Percentiles rank a stretch among this genome's conserved stretches.
phyloP scores from a whole-genome alignment of 2,888 invertebrate genomes.

The Phalera bucephala region DNA sequence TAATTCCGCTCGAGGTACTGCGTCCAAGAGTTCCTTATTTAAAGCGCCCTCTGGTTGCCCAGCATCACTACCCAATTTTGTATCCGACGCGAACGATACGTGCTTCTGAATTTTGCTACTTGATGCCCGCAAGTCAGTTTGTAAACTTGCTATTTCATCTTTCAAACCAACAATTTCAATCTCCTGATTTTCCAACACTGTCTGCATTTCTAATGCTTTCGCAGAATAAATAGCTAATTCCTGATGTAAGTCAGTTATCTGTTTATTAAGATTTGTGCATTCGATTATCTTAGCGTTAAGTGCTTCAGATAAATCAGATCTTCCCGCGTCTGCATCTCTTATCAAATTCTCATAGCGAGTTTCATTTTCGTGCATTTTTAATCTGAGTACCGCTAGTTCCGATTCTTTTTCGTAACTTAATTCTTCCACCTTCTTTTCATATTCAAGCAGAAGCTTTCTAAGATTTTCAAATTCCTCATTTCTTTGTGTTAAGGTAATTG shows the following conservation, averaged over 20 bases:
- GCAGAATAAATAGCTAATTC: slow-evolving; percentile 79
- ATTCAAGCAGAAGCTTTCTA: slow-evolving; percentile 59
- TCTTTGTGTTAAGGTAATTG: slow-evolving; percentile 53
- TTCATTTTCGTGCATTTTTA: slow-evolving; percentile 76
- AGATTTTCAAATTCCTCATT: slow-evolving; percentile 73
- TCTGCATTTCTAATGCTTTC: slow-evolving; percentile 82
- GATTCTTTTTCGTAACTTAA: slow-evolving; percentile 78
- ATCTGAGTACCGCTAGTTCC: slow-evolving; percentile 77
- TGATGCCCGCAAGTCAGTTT: slow-evolving; percentile 50
- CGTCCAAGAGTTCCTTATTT: slow-evolving; percentile 59
- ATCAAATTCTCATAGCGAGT: slow-evolving; percentile 50
- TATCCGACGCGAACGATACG: slow-evolving; percentile 73
- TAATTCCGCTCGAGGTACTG: slow-evolving; percentile 85
- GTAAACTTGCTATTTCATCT: slow-evolving; percentile 81
- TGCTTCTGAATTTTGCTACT: slow-evolving; percentile 68
- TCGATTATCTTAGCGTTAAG: slow-evolving; percentile 72
- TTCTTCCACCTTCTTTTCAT: slow-evolving; percentile 74
- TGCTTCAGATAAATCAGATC: slow-evolving; percentile 49
- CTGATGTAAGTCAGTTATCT: slow-evolving; percentile 78
- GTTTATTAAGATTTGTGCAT: slow-evolving; percentile 72
- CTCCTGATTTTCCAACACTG: slow-evolving; percentile 86
- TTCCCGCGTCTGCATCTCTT: slow-evolving; percentile 54
- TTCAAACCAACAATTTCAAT: slow-evolving; percentile 88
- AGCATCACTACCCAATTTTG: slow-evolving; percentile 54
- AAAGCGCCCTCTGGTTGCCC: slow-evolving; percentile 32